phyloP scores from a whole-genome alignment of 2,797 vertebrate species.

The Steatocranus sp. region DNA sequence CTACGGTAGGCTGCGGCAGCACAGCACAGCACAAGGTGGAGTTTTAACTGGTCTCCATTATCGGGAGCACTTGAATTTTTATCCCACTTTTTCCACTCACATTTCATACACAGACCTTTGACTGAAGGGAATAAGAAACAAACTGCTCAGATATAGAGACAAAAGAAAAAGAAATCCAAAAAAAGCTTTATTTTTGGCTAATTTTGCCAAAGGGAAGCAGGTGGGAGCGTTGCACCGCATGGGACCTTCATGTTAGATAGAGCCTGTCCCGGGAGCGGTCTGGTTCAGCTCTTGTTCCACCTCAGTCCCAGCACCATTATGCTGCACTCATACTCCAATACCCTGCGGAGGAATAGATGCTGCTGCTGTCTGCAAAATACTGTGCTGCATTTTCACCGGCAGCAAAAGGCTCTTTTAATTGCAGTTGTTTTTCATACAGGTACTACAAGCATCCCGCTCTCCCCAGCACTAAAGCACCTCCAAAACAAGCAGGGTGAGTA shows the following conservation, averaged over 20 bases:
- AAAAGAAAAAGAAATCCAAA: not conserved
- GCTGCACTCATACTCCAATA: constrained; percentile 58
- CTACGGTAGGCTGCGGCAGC: constrained; percentile 47
- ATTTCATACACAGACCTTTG: not conserved
- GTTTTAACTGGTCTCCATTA: constrained; percentile 23
- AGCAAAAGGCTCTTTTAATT: constrained; percentile 76
- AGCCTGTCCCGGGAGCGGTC: constrained; percentile 45
- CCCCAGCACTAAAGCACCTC: constrained; percentile 83
- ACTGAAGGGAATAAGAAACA: not conserved
- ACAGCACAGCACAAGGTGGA: constrained; percentile 46
- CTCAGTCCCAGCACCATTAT: constrained; percentile 61
- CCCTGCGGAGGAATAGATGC: constrained; percentile 53
- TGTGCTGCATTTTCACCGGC: constrained; percentile 77
- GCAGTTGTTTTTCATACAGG: constrained; percentile 83
- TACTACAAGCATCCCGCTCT: constrained; percentile 81
- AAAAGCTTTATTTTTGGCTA: not conserved
- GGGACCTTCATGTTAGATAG: constrained; percentile 34
- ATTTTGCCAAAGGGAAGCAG: constrained; percentile 10
- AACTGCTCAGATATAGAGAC: not conserved
- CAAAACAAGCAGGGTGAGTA: constrained; percentile 86
- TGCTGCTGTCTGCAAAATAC: constrained; percentile 71
- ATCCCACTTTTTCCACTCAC: not conserved
- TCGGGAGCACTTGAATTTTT: not conserved
- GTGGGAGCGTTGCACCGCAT: constrained; percentile 13
- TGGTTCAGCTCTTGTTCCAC: constrained; percentile 46